A percentile compares a stretch with the other conserved stretches of the same genome.
Evolutionary conservation across 2,888 invertebrate species (phyloP).

Genomic region (Chaitophorus viminalis): DNA sequence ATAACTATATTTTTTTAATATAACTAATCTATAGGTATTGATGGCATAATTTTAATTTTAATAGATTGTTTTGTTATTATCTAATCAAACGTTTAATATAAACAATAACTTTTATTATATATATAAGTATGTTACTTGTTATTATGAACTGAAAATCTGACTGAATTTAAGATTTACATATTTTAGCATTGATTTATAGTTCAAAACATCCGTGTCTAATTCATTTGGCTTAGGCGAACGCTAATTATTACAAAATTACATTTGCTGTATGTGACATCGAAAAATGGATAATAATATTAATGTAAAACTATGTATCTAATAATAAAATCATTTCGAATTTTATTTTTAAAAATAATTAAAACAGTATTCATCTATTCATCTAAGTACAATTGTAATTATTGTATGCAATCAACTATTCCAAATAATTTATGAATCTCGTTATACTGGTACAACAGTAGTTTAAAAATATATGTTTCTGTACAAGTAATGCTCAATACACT

Average conservation of each 20-base stretch:
- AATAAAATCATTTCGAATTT: neutral
- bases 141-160: slow-evolving; percentile 49
- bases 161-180: slow-evolving; percentile 33
- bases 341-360: neutral
- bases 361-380: neutral
- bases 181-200: neutral
- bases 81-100: slow-evolving; percentile 15
- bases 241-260: neutral
- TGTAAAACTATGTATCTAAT: neutral
- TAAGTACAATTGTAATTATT: neutral
- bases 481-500: neutral
- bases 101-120: neutral
- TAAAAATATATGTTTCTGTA: neutral
- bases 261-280: slow-evolving; percentile 20
- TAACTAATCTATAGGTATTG: neutral
- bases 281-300: slow-evolving; percentile 14
- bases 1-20: slow-evolving; percentile 40
- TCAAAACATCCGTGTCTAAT: neutral
- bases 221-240: neutral
- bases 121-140: neutral
- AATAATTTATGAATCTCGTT: neutral
- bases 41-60: slow-evolving; percentile 12
- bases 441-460: neutral
- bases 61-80: slow-evolving; percentile 12
- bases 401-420: neutral